A percentile compares a stretch with the other conserved stretches of the same genome.
Conservation (phyloP, 2,797 vertebrate species). For the Periophthalmus magnuspinnatus region DNA sequence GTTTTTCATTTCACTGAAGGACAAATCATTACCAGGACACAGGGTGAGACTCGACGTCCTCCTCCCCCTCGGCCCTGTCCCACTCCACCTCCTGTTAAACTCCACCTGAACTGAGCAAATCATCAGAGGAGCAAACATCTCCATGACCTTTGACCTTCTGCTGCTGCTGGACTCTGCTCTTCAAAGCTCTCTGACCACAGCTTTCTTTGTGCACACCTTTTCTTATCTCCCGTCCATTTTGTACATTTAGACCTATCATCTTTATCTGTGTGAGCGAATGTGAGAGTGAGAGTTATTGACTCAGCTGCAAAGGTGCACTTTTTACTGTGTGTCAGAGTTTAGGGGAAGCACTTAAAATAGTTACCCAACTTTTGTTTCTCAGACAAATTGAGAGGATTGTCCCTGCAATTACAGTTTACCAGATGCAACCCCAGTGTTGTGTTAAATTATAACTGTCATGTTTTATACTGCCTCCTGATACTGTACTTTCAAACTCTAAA, state of each 20-base stretch:
- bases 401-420: neutral
- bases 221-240: slow-evolving; percentile 8
- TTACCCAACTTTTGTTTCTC: slow-evolving; percentile 6
- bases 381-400: slow-evolving; percentile 11
- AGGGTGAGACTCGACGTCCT: slow-evolving; percentile 54
- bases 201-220: slow-evolving; percentile 8
- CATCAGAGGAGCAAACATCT: slow-evolving; percentile 26
- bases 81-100: slow-evolving; percentile 35
- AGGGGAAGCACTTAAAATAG: slow-evolving; percentile 44
- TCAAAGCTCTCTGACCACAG: slow-evolving; percentile 14
- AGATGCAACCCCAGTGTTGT: slow-evolving; percentile 1
- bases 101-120: slow-evolving; percentile 52
- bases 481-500: neutral
- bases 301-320: slow-evolving; percentile 4
- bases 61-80: neutral
- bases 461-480: neutral
- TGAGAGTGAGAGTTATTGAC: neutral
- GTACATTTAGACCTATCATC: slow-evolving; percentile 9
- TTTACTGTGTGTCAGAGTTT: slow-evolving; percentile 6
- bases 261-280: slow-evolving; percentile 5
- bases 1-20: slow-evolving; percentile 9
- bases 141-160: slow-evolving; percentile 18
- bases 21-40: slow-evolving; percentile 43
- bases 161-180: slow-evolving; percentile 60
- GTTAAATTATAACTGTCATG: slow-evolving; percentile 1